Evolutionary conservation across 2,797 vertebrate genomes (phyloP).

Genomic region (Oryzias dopingdopingensis): DNA sequence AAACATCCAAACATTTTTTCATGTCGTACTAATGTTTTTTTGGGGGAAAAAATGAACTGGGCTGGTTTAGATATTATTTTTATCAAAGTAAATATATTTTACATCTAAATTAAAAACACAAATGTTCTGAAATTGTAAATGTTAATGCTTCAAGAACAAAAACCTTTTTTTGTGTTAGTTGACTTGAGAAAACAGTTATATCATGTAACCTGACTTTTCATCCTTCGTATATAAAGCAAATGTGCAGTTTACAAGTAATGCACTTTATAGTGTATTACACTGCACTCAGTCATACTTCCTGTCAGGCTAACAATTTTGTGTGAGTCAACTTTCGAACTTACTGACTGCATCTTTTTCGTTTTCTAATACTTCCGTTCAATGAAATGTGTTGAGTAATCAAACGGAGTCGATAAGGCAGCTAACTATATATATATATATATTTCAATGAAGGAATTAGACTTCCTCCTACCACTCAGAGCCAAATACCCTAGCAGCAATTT

Average conservation of each 20-base stretch:
- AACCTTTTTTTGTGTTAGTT: not conserved
- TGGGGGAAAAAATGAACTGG: too few relatives aligned
- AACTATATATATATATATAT: too few relatives aligned
- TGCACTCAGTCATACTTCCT: slow-evolving; percentile 32
- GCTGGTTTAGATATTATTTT: too few relatives aligned
- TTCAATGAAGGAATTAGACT: too few relatives aligned
- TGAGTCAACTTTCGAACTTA: slow-evolving; percentile 59
- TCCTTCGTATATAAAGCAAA: slow-evolving; percentile 2
- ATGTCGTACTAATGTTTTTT: too few relatives aligned
- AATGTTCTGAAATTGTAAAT: too few relatives aligned
- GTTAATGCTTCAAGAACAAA: not conserved
- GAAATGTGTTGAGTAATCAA: slow-evolving; percentile 76
- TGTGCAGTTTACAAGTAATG: not conserved
- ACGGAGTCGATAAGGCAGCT: not conserved
- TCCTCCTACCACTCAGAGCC: too few relatives aligned
- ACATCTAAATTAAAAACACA: too few relatives aligned
- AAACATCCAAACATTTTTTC: too few relatives aligned
- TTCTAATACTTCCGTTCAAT: slow-evolving; percentile 48
- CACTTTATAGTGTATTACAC: slow-evolving; percentile 18
- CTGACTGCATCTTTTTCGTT: slow-evolving; percentile 13
- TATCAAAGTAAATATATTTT: too few relatives aligned
- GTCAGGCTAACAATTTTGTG: slow-evolving; percentile 20
- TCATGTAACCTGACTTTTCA: not conserved
- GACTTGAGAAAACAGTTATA: too few relatives aligned
- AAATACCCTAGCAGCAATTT: too few relatives aligned